Evolutionary conservation across 1,140 invertebrate genomes (phyloP).

Genomic region (Leptopilina clavipes): DNA sequence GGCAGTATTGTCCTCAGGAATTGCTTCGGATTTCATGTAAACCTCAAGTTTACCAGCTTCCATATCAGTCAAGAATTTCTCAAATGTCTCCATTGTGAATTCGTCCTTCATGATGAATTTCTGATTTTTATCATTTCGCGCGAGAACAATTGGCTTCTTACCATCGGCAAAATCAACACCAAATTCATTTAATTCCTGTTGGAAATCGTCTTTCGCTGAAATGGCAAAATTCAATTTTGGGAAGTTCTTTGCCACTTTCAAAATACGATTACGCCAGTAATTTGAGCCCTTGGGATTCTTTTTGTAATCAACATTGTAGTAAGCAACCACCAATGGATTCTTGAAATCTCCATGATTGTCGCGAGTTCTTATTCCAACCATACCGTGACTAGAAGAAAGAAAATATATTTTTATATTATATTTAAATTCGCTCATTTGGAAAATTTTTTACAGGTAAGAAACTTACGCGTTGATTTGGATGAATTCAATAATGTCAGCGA

Average conservation of each 20-base stretch:
- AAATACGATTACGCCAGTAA: conserved; percentile 98
- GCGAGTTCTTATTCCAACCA: conserved; percentile 91
- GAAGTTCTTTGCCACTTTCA: conserved; percentile 95
- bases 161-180: conserved; percentile 91
- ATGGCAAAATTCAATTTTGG: conserved; percentile 90
- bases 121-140: conserved; percentile 86
- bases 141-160: conserved; percentile 93
- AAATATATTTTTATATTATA: not conserved
- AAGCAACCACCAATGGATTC: conserved; percentile 92
- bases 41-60: conserved; percentile 89
- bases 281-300: conserved; percentile 99
- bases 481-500: conserved; percentile 85
- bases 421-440: too few species aligned
- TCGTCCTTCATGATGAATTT: conserved; percentile 94
- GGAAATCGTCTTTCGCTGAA: conserved; percentile 94
- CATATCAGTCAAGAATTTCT: conserved; percentile 92
- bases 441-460: too few species aligned
- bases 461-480: conserved; percentile 91
- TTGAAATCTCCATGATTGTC: conserved; percentile 91
- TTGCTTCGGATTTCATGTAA: conserved; percentile 95
- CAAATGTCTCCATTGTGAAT: conserved; percentile 92
- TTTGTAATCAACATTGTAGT: conserved; percentile 95
- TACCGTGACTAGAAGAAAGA: conserved; percentile 85
- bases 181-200: conserved; percentile 94
- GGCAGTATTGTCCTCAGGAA: conserved; percentile 90